Evolutionary conservation across 2,113 vertebrate species (phyloP), one percentile per base, ranked within the genome.

Genomic region (Anarrhichthys ocellatus): DNA sequence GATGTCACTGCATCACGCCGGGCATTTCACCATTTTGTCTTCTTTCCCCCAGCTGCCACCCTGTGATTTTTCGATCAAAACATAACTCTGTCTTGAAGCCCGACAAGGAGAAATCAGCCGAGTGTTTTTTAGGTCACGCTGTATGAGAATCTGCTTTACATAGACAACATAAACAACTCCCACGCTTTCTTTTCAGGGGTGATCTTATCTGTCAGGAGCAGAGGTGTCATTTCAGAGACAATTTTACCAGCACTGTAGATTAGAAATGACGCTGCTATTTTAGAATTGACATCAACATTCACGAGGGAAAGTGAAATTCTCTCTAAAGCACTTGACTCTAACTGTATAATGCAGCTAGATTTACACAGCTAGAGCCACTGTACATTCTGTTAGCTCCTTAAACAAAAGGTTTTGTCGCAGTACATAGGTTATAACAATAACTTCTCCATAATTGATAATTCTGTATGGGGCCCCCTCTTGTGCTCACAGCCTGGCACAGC

Each of bases 51-150:
- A 22, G 72, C 34, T 22, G 3, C 27, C 52, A 5, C 69, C 62
- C 50, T 82, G 63, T 74, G 36, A 46, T 58, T 64, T 32, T 66
- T 70, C 9, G 6, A 80, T 75, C 82, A 82, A 67, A 83, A 70
- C 67, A 34, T 24, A 17, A 29, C 59, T 81, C 66, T 62, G 76
- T 36, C 56, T 65, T n/a, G 42, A 63, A 46, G 32, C 52, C n/a
- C 40, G 24, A 24, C 27, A 50, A 40, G 36, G 24, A 64, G 24
- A 62, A 32, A 63, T 24, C 42, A 36, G 40, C 17, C 2, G 24
- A n/a, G 20, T 18, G 50, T 77, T 82, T 81, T 87, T 63, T 87
- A 75, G 71, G 71, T 76, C 77, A 82, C 6, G 13, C 18, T 64
- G 42, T 32, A n/a, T 74, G 17, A 74, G 14, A 61, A 73, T 48